Evolutionary conservation across 2,113 vertebrate species (phyloP).

Genomic region (Anhinga rufa): DNA sequence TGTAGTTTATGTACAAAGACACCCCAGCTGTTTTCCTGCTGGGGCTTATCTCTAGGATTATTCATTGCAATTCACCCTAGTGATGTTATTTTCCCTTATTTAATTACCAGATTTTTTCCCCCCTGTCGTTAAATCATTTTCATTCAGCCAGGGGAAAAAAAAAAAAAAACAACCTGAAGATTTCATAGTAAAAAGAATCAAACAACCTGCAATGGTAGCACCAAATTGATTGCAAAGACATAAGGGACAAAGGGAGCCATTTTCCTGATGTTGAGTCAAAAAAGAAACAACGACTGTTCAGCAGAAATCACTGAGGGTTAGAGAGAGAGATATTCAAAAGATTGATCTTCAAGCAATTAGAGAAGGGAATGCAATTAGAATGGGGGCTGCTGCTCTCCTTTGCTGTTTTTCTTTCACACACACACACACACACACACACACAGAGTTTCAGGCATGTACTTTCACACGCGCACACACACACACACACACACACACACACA

Average conservation of each 20-base stretch:
- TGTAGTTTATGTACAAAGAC: not conserved
- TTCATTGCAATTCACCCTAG: constrained; percentile 2
- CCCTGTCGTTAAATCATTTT: constrained; percentile 35
- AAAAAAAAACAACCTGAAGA: not conserved
- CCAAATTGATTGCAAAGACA: not conserved
- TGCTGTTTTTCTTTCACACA: not conserved
- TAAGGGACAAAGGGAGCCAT: constrained; percentile 21
- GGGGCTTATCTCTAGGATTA: constrained; percentile 8
- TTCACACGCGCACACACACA: rapidly evolving
- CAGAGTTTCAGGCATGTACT: not conserved
- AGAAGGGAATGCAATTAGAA: not conserved
- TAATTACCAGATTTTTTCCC: constrained; percentile 11
- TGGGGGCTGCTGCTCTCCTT: not conserved
- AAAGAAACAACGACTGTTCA: constrained; percentile 2
- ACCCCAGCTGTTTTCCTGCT: constrained; percentile 43
- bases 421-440: not conserved
- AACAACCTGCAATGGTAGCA: not conserved
- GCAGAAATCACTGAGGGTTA: not conserved
- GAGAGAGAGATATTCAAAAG: not conserved
- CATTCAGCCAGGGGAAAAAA: not conserved
- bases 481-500: rapidly evolving
- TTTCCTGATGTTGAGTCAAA: constrained; percentile 5
- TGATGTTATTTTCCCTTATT: constrained; percentile 10
- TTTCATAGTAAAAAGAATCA: not conserved
- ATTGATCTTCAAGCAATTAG: not conserved